Percentiles rank a stretch among this genome's conserved stretches.
These are phyloP conservation scores for Bembecia ichneumoniformis DNA, from an alignment of 2,888 invertebrate genomes.

Conservation along the genomic window DNA sequence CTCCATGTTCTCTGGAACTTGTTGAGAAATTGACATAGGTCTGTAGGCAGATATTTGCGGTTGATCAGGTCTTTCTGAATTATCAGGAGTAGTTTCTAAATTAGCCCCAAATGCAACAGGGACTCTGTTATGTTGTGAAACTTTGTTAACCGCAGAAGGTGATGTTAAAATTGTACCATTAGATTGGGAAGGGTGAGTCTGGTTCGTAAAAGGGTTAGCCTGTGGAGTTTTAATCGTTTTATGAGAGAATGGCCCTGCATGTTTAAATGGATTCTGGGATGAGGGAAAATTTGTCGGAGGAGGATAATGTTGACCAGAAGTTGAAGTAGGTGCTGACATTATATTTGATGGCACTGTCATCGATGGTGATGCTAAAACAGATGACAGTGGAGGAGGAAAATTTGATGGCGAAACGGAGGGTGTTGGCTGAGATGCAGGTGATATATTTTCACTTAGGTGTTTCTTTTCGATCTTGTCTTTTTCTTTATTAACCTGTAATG, in stretches of 20 bases:
- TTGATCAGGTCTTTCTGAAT: conserved; percentile 76
- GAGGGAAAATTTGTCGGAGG: conserved; percentile 35
- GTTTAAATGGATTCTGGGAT: conserved; percentile 56
- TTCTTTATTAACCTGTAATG: conserved; percentile 13
- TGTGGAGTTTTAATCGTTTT: conserved; percentile 37
- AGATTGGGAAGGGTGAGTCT: conserved; percentile 35
- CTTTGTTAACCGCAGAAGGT: conserved; percentile 43
- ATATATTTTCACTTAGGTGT: conserved; percentile 16
- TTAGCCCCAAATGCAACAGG: conserved; percentile 69
- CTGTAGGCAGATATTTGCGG: conserved; percentile 37
- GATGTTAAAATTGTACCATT: conserved; percentile 41
- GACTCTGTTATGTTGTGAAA: conserved; percentile 40
- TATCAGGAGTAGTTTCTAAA: conserved; percentile 77
- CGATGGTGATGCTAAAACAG: conserved; percentile 5
- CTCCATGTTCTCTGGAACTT: conserved; percentile 72
- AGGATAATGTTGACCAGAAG: conserved; percentile 4
- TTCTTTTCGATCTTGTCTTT: conserved; percentile 7
- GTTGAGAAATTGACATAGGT: conserved; percentile 30
- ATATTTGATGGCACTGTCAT: conserved; percentile 3
- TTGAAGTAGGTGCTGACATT: conserved; percentile 11
- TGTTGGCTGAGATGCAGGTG: conserved; percentile 14
- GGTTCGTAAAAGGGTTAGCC: conserved; percentile 21
- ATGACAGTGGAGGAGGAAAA: conserved; percentile 17
- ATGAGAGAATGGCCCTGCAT: conserved; percentile 61
- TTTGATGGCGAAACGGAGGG: conserved; percentile 21